A percentile compares a stretch with the other conserved stretches of the same genome.
Evolutionary conservation across 2,113 vertebrate species (phyloP).

Genomic region (Pelmatolapia mariae): DNA sequence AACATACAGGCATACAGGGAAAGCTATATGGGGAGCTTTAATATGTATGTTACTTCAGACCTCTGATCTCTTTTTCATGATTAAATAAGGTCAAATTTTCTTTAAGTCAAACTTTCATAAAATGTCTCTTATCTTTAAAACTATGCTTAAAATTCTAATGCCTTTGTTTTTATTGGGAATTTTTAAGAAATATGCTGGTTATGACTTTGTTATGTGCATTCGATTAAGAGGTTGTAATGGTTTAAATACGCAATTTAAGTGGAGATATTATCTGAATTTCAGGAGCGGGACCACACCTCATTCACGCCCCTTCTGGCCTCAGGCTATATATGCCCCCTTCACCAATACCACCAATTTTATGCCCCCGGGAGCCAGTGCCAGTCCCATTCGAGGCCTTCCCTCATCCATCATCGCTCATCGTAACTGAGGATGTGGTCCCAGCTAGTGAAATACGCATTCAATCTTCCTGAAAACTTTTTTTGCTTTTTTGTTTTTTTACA

Average conservation of each 20-base stretch:
- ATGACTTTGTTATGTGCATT: not conserved
- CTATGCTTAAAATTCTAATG: not conserved
- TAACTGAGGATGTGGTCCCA: not conserved
- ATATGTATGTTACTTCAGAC: not conserved
- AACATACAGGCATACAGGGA: not conserved
- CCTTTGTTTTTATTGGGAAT: not conserved
- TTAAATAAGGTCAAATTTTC: not conserved
- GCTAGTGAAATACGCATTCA: not conserved
- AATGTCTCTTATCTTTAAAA: not conserved
- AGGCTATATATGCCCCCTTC: not conserved
- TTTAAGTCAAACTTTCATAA: not conserved
- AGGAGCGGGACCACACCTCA: not conserved
- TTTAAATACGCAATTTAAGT: not conserved
- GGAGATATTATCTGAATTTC: not conserved
- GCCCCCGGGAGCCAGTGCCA: fast-evolving
- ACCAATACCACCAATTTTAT: not conserved
- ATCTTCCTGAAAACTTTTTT: not conserved
- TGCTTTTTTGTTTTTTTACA: not conserved
- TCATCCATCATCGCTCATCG: not conserved
- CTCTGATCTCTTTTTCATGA: not conserved
- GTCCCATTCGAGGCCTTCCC: not conserved
- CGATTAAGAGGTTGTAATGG: not conserved
- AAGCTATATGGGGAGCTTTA: not conserved
- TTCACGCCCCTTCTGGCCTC: not conserved
- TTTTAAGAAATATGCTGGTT: not conserved